Evolutionary conservation across 1,140 invertebrate genomes (phyloP).

Genomic region (Macrosteles quadrilineatus): DNA sequence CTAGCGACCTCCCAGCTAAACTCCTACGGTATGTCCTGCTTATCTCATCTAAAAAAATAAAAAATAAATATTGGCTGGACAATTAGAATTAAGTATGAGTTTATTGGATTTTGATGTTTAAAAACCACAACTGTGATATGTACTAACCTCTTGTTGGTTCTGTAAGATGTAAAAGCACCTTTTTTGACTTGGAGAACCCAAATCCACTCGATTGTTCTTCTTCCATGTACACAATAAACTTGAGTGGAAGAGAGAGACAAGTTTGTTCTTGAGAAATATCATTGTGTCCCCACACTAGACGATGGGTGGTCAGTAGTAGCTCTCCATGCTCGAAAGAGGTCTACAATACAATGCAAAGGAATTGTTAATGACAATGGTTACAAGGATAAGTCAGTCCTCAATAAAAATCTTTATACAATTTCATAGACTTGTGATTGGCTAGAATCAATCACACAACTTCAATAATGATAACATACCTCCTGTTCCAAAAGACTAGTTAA

Average conservation of each 20-base stretch:
- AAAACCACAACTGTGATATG: no score
- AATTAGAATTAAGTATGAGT: no score
- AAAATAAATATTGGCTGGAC: no score
- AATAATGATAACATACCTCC: background rate
- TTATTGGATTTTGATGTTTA: no score
- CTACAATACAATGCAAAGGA: slow-evolving; percentile 51
- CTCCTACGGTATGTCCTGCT: no score
- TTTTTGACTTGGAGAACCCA: slow-evolving; percentile 73
- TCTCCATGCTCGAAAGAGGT: slow-evolving; percentile 82
- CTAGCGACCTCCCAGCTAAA: no score
- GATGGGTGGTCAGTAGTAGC: slow-evolving; percentile 74
- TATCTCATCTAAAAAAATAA: no score
- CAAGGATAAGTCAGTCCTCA: background rate
- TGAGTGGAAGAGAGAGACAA: slow-evolving; percentile 68
- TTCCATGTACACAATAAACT: slow-evolving; percentile 72
- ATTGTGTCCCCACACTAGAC: slow-evolving; percentile 77
- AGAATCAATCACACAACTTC: background rate
- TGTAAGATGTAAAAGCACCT: slow-evolving; percentile 79
- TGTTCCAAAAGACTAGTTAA: no score
- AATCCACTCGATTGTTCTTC: slow-evolving; percentile 73
- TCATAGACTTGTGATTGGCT: background rate
- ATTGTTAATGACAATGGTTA: background rate
- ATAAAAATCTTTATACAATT: slow-evolving; percentile 32
- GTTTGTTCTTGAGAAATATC: slow-evolving; percentile 65
- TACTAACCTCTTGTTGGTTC: slow-evolving; percentile 57